Percentiles rank a stretch among this genome's conserved stretches.
Evolutionary conservation across 2,888 invertebrate genomes (phyloP).

Genomic region (Itoplectis maculator): DNA sequence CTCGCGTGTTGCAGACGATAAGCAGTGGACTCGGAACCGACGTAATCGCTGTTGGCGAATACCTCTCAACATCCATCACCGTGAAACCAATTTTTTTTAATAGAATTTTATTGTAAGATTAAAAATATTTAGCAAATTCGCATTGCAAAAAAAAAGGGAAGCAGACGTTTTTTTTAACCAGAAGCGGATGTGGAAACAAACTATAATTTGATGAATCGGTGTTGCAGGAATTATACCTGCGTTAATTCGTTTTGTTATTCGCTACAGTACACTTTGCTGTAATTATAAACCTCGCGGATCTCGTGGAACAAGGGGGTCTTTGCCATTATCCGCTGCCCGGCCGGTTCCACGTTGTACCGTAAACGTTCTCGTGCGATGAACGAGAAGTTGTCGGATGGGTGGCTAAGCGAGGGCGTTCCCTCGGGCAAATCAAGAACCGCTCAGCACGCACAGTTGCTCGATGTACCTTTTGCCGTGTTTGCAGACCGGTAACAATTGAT

Average conservation of each 20-base stretch:
- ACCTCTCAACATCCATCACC: neutral
- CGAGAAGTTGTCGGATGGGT: conserved; percentile 13
- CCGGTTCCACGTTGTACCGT: neutral
- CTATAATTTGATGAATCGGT: neutral
- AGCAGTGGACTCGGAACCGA: neutral
- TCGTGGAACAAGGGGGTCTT: neutral
- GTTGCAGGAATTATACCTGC: neutral
- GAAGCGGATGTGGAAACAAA: neutral
- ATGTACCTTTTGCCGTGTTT: neutral
- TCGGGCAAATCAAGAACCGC: neutral
- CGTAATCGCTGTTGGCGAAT: neutral
- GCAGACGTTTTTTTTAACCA: neutral
- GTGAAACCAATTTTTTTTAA: neutral
- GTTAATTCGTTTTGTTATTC: neutral
- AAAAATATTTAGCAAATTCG: no score
- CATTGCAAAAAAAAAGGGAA: no score
- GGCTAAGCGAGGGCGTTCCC: neutral
- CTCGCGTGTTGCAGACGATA: neutral
- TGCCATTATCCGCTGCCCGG: neutral
- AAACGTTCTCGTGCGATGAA: conserved; percentile 9
- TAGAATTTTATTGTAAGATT: neutral
- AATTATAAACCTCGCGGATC: conserved; percentile 5
- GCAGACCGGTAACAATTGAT: neutral
- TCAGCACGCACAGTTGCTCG: neutral
- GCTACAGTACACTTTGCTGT: neutral